Conservation (phyloP, 1,140 invertebrate genomes). For the Atta texana region DNA sequence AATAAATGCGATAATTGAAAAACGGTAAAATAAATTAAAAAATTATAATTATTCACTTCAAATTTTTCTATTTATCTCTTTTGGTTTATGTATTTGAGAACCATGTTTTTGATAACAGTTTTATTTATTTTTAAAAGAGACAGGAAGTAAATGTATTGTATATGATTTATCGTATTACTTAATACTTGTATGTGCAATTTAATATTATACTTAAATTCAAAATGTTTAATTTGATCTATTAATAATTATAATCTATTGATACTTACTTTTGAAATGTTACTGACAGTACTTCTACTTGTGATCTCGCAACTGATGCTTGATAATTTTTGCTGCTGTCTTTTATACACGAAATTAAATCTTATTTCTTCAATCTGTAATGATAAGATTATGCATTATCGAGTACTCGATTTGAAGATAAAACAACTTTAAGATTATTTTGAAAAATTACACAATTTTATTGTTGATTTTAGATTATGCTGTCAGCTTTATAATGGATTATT, state of each 20-base stretch:
- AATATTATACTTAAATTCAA: not conserved
- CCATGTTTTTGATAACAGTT: not conserved
- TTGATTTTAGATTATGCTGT: slow-evolving; percentile 7
- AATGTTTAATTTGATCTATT: not conserved
- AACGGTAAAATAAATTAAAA: not conserved
- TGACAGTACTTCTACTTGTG: not conserved
- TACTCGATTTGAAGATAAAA: not conserved
- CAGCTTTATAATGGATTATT: not conserved
- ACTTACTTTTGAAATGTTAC: slow-evolving; percentile 27
- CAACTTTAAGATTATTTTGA: slow-evolving; percentile 19
- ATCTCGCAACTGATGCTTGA: slow-evolving; percentile 30
- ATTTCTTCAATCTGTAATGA: slow-evolving; percentile 40
- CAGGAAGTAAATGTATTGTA: not conserved
- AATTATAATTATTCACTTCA: not conserved
- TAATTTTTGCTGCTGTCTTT: not conserved
- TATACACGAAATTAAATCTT: slow-evolving; percentile 47
- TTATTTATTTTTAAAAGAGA: not conserved
- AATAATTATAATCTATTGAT: not conserved
- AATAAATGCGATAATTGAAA: not conserved
- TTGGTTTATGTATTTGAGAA: not conserved
- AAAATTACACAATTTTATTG: not conserved
- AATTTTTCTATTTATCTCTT: not conserved
- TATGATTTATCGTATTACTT: not conserved
- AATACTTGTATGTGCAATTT: not conserved
- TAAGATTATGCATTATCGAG: slow-evolving; percentile 54